Conservation (phyloP, 2,888 invertebrate genomes). For the Phalera bucephala region DNA sequence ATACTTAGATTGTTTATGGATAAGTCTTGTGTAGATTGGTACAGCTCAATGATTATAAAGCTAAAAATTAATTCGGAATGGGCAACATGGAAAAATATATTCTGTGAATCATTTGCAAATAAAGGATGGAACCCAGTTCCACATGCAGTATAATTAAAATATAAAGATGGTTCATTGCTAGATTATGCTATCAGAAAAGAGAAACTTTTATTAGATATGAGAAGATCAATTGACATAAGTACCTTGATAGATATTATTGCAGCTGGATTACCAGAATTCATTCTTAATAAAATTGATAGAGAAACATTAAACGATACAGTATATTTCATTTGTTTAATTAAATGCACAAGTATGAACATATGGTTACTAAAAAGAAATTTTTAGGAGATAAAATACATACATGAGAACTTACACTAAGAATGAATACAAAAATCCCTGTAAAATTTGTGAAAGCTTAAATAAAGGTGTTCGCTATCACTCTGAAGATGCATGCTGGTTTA, state of each 20-base stretch:
- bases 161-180: conserved; percentile 29
- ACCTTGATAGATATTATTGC: conserved; percentile 10
- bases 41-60: conserved; percentile 24
- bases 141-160: conserved; percentile 31
- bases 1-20: conserved; percentile 28
- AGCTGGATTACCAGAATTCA: conserved; percentile 7
- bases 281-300: conserved; percentile 6
- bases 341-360: conserved; percentile 4
- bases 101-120: conserved; percentile 27
- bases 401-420: neutral
- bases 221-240: conserved; percentile 8
- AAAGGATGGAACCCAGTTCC: conserved; percentile 28
- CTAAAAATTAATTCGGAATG: conserved; percentile 18
- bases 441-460: conserved; percentile 9
- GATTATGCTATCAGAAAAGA: conserved; percentile 40
- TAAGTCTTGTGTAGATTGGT: conserved; percentile 26
- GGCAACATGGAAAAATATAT: conserved; percentile 27
- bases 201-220: conserved; percentile 11
- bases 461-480: conserved; percentile 7
- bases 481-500: conserved; percentile 8
- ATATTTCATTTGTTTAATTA: conserved; percentile 7
- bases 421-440: neutral
- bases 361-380: neutral
- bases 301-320: conserved; percentile 1
- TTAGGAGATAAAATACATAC: neutral